Conservation (phyloP, 2,888 invertebrate genomes). For the Dione vanillae region DNA sequence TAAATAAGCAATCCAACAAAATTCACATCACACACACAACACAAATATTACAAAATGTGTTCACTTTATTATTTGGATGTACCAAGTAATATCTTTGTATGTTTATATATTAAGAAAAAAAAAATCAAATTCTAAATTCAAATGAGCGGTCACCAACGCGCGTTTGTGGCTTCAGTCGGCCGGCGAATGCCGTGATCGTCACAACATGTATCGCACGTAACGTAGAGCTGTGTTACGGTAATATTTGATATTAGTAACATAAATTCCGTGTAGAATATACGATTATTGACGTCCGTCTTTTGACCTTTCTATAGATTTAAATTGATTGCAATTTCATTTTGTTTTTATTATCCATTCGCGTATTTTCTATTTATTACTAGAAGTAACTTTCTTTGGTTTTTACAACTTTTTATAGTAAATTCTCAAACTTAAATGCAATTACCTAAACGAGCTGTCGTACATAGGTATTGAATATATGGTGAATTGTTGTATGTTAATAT, state of each 20-base stretch:
- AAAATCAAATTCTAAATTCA: conserved; percentile 58
- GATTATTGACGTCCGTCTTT: conserved; percentile 28
- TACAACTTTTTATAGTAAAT: too few relatives aligned
- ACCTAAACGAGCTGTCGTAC: too few relatives aligned
- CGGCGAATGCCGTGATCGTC: conserved; percentile 66
- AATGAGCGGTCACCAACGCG: conserved; percentile 60
- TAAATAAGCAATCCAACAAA: conserved; percentile 46
- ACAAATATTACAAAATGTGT: conserved; percentile 36
- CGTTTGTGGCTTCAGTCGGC: conserved; percentile 60
- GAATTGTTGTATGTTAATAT: too few relatives aligned
- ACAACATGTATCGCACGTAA: conserved; percentile 59
- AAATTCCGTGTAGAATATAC: conserved; percentile 36
- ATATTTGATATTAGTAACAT: conserved; percentile 59
- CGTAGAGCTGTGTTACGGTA: conserved; percentile 63
- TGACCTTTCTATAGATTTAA: conserved; percentile 24
- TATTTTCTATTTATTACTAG: background rate
- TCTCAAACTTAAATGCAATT: too few relatives aligned
- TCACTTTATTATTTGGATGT: too few relatives aligned
- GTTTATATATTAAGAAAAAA: conserved; percentile 36
- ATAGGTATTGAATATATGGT: too few relatives aligned
- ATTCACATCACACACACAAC: conserved; percentile 47
- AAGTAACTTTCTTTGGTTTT: background rate
- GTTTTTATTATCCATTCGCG: background rate
- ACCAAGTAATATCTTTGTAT: conserved; percentile 9
- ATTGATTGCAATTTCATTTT: conserved; percentile 9